phyloP scores from a whole-genome alignment of 2,888 invertebrate species.

The Chrysomela aeneicollis region DNA sequence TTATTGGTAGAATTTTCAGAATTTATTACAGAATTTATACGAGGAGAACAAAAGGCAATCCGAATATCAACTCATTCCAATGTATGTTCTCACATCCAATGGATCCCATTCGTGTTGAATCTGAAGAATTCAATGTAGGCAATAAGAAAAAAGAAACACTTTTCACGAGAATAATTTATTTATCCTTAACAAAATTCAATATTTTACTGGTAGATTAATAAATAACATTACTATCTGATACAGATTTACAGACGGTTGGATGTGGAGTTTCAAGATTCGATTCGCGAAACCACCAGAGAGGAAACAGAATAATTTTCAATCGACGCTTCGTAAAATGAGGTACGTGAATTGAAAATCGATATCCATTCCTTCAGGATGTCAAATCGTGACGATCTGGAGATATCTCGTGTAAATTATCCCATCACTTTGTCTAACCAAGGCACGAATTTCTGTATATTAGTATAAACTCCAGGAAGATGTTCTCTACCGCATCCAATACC shows the following conservation, averaged over 20 bases:
- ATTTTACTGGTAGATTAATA: slow-evolving; percentile 23
- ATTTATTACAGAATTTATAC: too few relatives aligned
- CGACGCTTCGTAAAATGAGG: too few relatives aligned
- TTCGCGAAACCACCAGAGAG: slow-evolving; percentile 29
- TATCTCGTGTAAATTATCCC: slow-evolving; percentile 59
- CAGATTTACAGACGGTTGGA: slow-evolving; percentile 48
- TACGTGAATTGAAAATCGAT: too few relatives aligned
- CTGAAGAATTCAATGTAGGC: too few relatives aligned
- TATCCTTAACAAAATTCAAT: slow-evolving; percentile 17
- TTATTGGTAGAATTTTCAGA: too few relatives aligned
- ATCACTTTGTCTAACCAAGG: slow-evolving; percentile 91
- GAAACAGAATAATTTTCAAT: not conserved
- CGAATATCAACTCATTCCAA: too few relatives aligned
- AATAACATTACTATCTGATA: slow-evolving; percentile 46
- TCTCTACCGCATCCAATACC: slow-evolving; percentile 91
- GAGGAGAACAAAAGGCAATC: too few relatives aligned
- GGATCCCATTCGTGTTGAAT: too few relatives aligned
- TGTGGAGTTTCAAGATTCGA: slow-evolving; percentile 32
- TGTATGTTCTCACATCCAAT: too few relatives aligned
- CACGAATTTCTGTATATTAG: slow-evolving; percentile 91
- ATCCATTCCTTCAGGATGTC: too few relatives aligned
- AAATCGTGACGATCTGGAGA: too few relatives aligned
- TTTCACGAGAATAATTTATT: slow-evolving; percentile 15
- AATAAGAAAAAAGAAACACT: too few relatives aligned
- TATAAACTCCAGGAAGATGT: slow-evolving; percentile 90